Base-by-base conservation (phyloP, 2,888 invertebrate species). In the Lasioglossum pauxillum region DNA sequence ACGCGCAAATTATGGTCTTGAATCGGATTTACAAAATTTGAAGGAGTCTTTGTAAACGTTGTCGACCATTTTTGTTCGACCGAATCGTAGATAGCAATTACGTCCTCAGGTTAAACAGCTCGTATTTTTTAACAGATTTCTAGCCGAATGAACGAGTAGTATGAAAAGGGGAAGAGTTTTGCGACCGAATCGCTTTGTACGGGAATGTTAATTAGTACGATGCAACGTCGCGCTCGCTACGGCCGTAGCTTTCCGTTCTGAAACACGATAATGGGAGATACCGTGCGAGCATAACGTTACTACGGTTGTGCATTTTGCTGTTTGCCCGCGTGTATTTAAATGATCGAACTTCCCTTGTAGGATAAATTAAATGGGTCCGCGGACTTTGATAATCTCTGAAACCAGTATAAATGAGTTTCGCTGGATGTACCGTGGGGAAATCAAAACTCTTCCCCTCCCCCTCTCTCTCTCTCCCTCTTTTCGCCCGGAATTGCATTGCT, bases 381-480 rank as follows among this genome's bases (percentile, higher is more conserved):
- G 82, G 89, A 91, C 91, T 91, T 91, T 91, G 91, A 91, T 91
- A 91, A 91, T 91, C 91, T 87, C 91, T 86, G 88, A 91, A 91
- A 91, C 91, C 90, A 90, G 91, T 91, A 91, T 91, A 90, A 91
- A 91, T 91, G 93, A 93, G 91, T 93, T 93, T 93, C 90, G 91
- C 91, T 89, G 89, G 87, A 90, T 87, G 84, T 91, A 89, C 92
- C 92, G 91, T 82, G 82, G 93, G 93, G 93, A 93, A 93, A 93
- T 93, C 93, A 93, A 93, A 92, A 91, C 89, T 89, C 90, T 79
- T 82, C 72, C 82, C 82, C 64, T 83, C 89, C 90, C 77, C 82
- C 53, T 84, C 89, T 89, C 90, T 76, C 82, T 60, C 82, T 82
- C 72, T 84, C 74, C 73, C 85, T 73, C 84, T 85, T 71, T 84